These are phyloP conservation scores for Cheilosia scutellata DNA, from an alignment of 2,888 invertebrate species.

Conservation along the genomic window DNA sequence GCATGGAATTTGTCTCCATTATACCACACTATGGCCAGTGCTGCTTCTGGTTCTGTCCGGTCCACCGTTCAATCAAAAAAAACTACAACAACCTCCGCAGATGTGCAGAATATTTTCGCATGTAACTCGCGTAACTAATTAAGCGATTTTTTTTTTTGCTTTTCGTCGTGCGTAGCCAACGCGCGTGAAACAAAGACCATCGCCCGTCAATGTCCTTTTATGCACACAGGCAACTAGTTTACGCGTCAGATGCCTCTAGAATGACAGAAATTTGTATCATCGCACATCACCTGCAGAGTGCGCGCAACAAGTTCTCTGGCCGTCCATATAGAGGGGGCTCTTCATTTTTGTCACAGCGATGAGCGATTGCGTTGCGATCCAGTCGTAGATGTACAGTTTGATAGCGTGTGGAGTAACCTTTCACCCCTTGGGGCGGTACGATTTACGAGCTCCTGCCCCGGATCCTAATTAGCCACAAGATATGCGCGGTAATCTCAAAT, in stretches of 20 bases:
- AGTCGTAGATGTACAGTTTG: slow-evolving; percentile 42
- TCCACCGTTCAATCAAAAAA: slow-evolving; percentile 49
- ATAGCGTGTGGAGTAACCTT: slow-evolving; percentile 71
- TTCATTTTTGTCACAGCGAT: slow-evolving; percentile 42
- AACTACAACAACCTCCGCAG: slow-evolving; percentile 44
- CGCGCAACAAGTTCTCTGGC: slow-evolving; percentile 26
- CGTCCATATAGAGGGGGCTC: not conserved
- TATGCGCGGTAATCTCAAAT: slow-evolving; percentile 43
- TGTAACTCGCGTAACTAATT: slow-evolving; percentile 83
- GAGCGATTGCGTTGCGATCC: slow-evolving; percentile 49
- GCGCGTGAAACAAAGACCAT: slow-evolving; percentile 29
- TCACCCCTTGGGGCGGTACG: slow-evolving; percentile 72
- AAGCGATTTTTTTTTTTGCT: slow-evolving; percentile 78
- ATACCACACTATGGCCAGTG: slow-evolving; percentile 34
- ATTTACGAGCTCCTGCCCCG: slow-evolving; percentile 71
- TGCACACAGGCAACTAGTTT: slow-evolving; percentile 66
- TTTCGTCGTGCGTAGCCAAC: slow-evolving; percentile 40
- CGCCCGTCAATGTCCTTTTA: slow-evolving; percentile 72
- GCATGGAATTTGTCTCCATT: slow-evolving; percentile 74
- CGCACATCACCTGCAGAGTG: slow-evolving; percentile 70
- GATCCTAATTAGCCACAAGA: slow-evolving; percentile 70
- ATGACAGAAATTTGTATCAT: slow-evolving; percentile 74
- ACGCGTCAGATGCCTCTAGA: slow-evolving; percentile 52
- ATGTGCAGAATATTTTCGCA: slow-evolving; percentile 78
- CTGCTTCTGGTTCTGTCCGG: slow-evolving; percentile 59